Conservation (phyloP, 2,888 invertebrate genomes). For the Conchocele bisecta region DNA sequence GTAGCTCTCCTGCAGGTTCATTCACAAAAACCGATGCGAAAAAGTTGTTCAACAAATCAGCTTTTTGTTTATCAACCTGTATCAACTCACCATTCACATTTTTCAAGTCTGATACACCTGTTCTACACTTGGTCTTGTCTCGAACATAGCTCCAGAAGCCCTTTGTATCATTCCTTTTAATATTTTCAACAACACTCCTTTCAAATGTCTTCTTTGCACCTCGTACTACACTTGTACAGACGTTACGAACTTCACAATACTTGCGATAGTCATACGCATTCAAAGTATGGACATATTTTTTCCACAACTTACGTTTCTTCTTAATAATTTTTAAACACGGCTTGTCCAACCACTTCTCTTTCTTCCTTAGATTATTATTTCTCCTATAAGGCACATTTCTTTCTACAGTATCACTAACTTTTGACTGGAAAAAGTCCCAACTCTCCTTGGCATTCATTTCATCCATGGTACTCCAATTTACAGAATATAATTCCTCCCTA, state of each 20-base stretch:
- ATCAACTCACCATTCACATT: neutral
- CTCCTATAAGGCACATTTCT: too few species aligned
- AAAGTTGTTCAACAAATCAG: neutral
- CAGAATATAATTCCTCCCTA: too few species aligned
- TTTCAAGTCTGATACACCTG: neutral
- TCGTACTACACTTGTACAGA: neutral
- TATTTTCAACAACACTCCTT: neutral
- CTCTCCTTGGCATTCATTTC: too few species aligned
- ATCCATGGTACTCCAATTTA: too few species aligned
- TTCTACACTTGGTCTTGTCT: neutral
- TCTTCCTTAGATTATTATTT: too few species aligned
- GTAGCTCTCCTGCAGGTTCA: neutral
- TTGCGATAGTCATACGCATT: neutral
- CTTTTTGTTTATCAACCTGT: neutral
- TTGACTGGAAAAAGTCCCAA: too few species aligned
- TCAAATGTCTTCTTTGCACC: conserved; percentile 3
- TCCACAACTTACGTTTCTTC: neutral
- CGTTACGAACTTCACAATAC: neutral
- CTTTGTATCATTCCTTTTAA: neutral
- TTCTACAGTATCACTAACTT: too few species aligned
- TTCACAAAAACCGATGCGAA: conserved; percentile 6
- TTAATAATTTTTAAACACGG: neutral
- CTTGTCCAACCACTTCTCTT: too few species aligned
- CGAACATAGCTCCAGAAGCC: conserved; percentile 12
- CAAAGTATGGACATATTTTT: conserved; percentile 1